These are phyloP conservation scores for Hypocryptadius cinnamomeus DNA, from an alignment of 2,113 vertebrate genomes.

Conservation along the genomic window DNA sequence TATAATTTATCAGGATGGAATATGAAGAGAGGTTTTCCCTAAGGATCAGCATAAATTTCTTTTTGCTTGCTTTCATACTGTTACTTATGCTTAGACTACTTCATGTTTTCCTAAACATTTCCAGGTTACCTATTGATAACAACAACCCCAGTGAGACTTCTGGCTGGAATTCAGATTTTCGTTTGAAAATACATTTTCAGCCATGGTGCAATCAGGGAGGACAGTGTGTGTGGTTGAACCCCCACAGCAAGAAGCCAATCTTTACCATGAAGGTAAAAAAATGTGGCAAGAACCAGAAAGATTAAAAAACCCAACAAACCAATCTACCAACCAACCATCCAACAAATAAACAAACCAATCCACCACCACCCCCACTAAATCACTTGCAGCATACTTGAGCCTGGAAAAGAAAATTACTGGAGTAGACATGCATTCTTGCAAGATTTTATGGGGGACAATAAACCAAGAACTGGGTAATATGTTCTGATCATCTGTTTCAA, in stretches of 20 bases:
- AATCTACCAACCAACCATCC: background rate
- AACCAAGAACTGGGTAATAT: background rate
- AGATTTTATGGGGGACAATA: conserved; percentile 20
- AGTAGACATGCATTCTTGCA: background rate
- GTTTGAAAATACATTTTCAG: background rate
- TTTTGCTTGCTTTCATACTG: background rate
- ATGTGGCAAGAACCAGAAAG: background rate
- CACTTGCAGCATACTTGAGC: background rate
- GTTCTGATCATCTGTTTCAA: background rate
- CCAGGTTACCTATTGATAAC: background rate
- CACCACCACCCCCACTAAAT: too few relatives aligned
- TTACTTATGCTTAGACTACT: background rate
- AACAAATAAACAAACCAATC: background rate
- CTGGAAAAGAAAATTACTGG: background rate
- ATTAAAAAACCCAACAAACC: background rate
- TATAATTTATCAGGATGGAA: background rate
- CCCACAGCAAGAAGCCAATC: background rate
- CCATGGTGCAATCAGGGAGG: background rate
- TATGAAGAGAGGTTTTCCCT: background rate
- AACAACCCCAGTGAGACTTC: background rate
- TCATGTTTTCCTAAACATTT: background rate
- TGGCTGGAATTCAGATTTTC: rapidly evolving
- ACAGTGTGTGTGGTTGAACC: background rate
- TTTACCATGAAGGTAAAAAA: background rate
- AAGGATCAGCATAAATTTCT: background rate